Conservation (phyloP, 2,113 vertebrate genomes). For the Mormyrus iriodes region DNA sequence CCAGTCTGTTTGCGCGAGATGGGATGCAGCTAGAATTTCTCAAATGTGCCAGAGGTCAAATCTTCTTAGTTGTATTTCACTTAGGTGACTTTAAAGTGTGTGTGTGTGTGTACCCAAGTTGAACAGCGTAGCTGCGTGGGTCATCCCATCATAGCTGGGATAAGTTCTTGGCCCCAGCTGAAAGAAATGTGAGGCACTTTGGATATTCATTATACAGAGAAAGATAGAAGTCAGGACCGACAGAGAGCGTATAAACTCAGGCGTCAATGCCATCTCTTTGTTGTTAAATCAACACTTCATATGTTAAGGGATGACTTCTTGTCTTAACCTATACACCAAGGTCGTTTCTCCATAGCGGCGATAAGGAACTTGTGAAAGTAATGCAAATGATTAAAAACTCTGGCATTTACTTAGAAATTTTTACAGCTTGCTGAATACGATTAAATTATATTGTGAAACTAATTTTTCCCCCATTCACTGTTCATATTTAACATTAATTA, state of each 20-base stretch:
- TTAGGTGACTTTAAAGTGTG: neutral
- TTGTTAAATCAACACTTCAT: conserved; percentile 1
- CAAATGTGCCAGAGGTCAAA: neutral
- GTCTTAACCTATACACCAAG: neutral
- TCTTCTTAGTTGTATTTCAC: neutral
- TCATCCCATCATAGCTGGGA: neutral
- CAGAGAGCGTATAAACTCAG: neutral
- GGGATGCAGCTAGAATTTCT: neutral
- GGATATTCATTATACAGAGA: neutral
- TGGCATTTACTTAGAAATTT: neutral
- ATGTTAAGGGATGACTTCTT: neutral
- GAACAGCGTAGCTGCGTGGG: too few species aligned
- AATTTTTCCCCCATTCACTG: neutral
- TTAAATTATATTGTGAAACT: neutral
- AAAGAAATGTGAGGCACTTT: neutral
- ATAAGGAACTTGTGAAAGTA: neutral
- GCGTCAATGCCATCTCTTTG: neutral
- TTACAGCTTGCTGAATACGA: neutral
- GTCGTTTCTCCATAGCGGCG: neutral
- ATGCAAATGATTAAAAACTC: neutral
- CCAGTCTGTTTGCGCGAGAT: neutral
- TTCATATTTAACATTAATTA: neutral
- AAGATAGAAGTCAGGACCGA: neutral
- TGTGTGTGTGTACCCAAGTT: neutral
- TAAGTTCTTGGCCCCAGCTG: too few species aligned